A percentile compares a stretch with the other conserved stretches of the same genome.
These are phyloP conservation scores for Blomia tropicalis DNA, from an alignment of 2,888 invertebrate species.

Conservation along the genomic window DNA sequence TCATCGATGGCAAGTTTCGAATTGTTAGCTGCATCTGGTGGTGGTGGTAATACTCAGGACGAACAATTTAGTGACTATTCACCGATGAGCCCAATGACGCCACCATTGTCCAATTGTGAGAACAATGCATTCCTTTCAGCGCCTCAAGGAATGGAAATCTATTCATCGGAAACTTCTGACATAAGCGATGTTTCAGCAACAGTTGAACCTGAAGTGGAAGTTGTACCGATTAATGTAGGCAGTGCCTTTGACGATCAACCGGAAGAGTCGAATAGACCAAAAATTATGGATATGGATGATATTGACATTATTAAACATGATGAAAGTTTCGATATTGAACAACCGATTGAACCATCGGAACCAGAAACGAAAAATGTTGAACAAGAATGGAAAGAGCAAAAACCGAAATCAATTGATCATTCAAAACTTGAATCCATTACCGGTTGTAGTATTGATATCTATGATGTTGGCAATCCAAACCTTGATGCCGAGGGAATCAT, in stretches of 20 bases:
- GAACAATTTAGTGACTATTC: background rate
- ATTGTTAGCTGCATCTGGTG: background rate
- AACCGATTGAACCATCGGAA: background rate
- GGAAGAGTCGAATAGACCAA: conserved; percentile 19
- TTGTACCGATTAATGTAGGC: background rate
- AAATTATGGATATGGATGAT: conserved; percentile 5
- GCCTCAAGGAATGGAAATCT: background rate
- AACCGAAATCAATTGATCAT: background rate
- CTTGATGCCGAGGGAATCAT: conserved; percentile 18
- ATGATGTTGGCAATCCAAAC: conserved; percentile 15
- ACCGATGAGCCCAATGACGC: conserved; percentile 2
- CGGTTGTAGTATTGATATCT: background rate
- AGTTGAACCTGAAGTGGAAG: too few species aligned
- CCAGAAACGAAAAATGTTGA: background rate
- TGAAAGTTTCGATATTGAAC: background rate
- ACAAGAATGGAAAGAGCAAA: background rate
- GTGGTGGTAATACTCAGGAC: background rate
- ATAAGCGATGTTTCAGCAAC: conserved; percentile 16
- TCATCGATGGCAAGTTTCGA: conserved; percentile 10
- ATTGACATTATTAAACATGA: conserved; percentile 18
- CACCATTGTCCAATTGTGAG: background rate
- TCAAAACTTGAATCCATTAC: background rate
- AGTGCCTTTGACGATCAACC: conserved; percentile 10
- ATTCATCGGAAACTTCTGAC: conserved; percentile 24
- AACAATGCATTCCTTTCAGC: background rate